Base-by-base conservation (phyloP, 2,797 vertebrate species). In the Artibeus lituratus region DNA sequence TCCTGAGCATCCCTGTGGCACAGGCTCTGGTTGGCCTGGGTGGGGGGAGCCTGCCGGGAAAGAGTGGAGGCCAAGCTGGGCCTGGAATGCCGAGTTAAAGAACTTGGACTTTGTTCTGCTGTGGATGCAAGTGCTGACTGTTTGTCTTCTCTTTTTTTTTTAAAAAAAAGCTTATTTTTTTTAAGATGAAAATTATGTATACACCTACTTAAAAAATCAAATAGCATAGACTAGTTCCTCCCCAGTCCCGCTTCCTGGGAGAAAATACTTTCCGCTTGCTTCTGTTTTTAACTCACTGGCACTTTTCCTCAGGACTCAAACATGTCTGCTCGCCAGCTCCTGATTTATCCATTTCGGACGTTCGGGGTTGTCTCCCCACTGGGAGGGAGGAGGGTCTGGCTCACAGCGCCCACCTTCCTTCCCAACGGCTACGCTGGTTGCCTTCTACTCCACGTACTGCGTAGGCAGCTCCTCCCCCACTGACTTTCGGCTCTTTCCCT, bases 391-490 rank as follows among this genome's bases (percentile, higher is more conserved):
- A 44, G 37, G 47, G 3, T 9, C 9, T 11, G 35, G 37, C 67
- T 57, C 80, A 8, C 39, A 3, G 35, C 0, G 1, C 42, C 22
- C 4, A 1, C 24, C 32, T 15, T 26, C 44, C 86, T 47, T 29
- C 22, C 51, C 9, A 0, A 0, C 0, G 0, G 3, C 10, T 15
- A 39, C 35, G 7, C 2, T 1, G 24, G 49, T 47, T 44, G 53
- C 42, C 10, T 18, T 24, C 7, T 37, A 21, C 53, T 29, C 37
- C 7, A n/a, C 29, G 49, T 35, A 42, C 4, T 0, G 10, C 2
- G 0, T 2, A 1, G 5, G 35, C 1, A 0, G 5, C 26, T 5
- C 0, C 3, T 1, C 49, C 39, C 14, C 1, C 21, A 0, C 0
- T 10, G 24, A 26, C 69, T 29, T 87, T 44, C 0, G 1, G 47